Evolutionary conservation across 2,113 vertebrate species (phyloP).

Genomic region (Brachypteracias leptosomus): DNA sequence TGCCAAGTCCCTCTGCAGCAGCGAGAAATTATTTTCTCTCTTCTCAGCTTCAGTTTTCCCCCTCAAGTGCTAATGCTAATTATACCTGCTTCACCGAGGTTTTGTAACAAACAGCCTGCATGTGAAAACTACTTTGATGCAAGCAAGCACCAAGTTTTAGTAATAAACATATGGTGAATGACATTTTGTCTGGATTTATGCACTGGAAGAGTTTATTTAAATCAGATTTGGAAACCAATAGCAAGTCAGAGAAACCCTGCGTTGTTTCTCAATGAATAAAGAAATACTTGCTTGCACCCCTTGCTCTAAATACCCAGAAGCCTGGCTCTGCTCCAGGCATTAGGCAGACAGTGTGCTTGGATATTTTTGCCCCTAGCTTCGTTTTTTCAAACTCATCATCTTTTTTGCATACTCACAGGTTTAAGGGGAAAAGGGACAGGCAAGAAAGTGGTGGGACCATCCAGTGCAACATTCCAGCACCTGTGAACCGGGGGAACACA

Average conservation of each 20-base stretch:
- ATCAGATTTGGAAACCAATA: slow-evolving; percentile 39
- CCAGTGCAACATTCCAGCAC: background rate
- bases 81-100: slow-evolving; percentile 54
- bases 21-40: slow-evolving; percentile 8
- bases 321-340: background rate
- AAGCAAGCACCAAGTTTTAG: slow-evolving; percentile 28
- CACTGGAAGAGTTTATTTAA: slow-evolving; percentile 49
- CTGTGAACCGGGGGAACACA: rapidly evolving
- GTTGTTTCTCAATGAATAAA: slow-evolving; percentile 21
- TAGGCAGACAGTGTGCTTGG: background rate
- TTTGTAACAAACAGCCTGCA: slow-evolving; percentile 58
- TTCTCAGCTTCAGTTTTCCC: slow-evolving; percentile 15
- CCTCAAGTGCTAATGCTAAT: slow-evolving; percentile 40
- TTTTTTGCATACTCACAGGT: background rate
- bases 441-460: background rate
- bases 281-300: background rate
- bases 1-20: background rate
- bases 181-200: slow-evolving; percentile 36
- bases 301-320: background rate
- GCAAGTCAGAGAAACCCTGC: background rate
- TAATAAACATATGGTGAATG: slow-evolving; percentile 70
- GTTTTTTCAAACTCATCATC: rapidly evolving
- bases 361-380: background rate
- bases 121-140: slow-evolving; percentile 49
- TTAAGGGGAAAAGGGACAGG: background rate